Conservation (phyloP, 2,113 vertebrate genomes). For the Syngnathus floridae region DNA sequence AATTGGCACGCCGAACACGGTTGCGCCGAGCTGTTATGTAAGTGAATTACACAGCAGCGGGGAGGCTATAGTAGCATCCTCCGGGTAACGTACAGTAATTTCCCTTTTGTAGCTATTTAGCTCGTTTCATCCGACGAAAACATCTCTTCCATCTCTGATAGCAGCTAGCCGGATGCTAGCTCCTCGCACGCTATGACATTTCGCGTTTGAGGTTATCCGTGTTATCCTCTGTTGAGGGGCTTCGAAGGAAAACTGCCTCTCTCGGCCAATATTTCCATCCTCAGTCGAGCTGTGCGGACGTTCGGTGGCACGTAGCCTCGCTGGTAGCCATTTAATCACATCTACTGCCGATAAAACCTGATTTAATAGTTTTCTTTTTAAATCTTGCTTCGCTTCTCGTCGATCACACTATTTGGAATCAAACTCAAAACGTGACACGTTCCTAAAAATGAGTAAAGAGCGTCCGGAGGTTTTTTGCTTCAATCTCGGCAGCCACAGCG, state of each 20-base stretch:
- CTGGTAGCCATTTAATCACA: conserved; percentile 41
- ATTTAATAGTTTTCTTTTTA: conserved; percentile 3
- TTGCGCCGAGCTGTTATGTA: conserved; percentile 54
- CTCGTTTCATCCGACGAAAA: conserved; percentile 45
- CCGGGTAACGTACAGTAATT: conserved; percentile 39
- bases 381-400: conserved; percentile 17
- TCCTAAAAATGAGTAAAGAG: conserved; percentile 25
- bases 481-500: conserved; percentile 60
- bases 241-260: conserved; percentile 15
- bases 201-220: conserved; percentile 67
- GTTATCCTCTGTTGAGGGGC: conserved; percentile 56
- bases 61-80: conserved; percentile 55
- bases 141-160: conserved; percentile 53
- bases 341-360: conserved; percentile 35
- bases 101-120: conserved; percentile 41
- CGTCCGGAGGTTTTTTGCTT: conserved; percentile 27
- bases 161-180: conserved; percentile 63
- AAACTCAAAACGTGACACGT: not conserved
- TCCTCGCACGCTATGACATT: conserved; percentile 63
- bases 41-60: conserved; percentile 53
- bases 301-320: conserved; percentile 38
- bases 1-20: conserved; percentile 43
- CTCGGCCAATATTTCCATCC: conserved; percentile 49
- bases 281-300: conserved; percentile 33
- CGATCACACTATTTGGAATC: conserved; percentile 3